A percentile compares a stretch with the other conserved stretches of the same genome.
phyloP scores from a whole-genome alignment of 2,888 invertebrate species.

The Nebria salina region DNA sequence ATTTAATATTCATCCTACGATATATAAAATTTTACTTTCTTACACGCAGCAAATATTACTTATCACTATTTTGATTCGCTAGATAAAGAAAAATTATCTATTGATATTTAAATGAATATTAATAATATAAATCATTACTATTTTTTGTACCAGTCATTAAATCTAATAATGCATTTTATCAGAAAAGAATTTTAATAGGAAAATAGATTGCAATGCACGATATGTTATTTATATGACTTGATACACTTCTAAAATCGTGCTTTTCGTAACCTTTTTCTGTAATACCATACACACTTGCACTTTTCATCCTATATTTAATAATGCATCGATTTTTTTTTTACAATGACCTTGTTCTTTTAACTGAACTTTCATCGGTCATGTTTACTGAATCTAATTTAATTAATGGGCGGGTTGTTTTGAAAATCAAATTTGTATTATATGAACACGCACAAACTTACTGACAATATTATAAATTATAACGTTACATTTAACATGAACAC shows the following conservation, averaged over 20 bases:
- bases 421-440: neutral
- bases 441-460: neutral
- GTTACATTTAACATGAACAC: neutral
- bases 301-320: neutral
- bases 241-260: neutral
- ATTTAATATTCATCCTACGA: neutral
- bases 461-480: conserved; percentile 1
- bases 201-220: neutral
- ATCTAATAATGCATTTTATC: neutral
- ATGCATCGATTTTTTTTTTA: neutral
- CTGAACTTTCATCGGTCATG: neutral
- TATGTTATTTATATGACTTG: neutral
- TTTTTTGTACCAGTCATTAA: neutral
- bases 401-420: neutral
- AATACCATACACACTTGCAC: neutral
- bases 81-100: too few relatives aligned
- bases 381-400: neutral
- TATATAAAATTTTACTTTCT: neutral
- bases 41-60: too few relatives aligned
- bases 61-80: too few relatives aligned
- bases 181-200: neutral
- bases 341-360: neutral
- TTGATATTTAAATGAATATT: neutral
- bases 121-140: neutral
- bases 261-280: neutral